phyloP scores from a whole-genome alignment of 2,888 invertebrate species.

The Spicauda simplicius region DNA sequence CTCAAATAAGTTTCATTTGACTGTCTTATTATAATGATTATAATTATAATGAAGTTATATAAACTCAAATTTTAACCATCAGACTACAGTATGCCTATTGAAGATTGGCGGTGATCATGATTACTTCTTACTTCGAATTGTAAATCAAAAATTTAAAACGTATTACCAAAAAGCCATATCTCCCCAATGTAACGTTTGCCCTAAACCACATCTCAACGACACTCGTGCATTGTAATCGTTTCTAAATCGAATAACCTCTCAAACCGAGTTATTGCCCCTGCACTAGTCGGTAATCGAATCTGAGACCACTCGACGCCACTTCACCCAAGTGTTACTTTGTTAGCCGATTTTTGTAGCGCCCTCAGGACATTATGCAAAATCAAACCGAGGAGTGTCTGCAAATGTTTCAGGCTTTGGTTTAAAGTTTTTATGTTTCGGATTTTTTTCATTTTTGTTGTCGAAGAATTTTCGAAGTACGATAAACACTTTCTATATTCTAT shows the following conservation, averaged over 20 bases:
- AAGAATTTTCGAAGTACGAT: too few species aligned
- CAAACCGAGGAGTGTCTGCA: constrained; percentile 38
- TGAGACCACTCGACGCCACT: constrained; percentile 78
- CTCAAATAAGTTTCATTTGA: too few species aligned
- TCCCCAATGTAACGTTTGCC: constrained; percentile 29
- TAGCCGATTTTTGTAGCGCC: constrained; percentile 71
- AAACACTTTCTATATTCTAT: too few species aligned
- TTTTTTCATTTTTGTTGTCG: neutral
- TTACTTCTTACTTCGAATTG: too few species aligned
- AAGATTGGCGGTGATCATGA: too few species aligned
- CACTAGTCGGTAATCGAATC: constrained; percentile 79
- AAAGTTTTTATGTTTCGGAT: neutral
- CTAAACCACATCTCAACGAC: constrained; percentile 61
- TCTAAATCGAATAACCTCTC: constrained; percentile 80
- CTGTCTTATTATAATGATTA: too few species aligned
- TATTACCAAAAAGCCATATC: neutral
- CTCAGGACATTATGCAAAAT: constrained; percentile 68
- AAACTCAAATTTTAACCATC: too few species aligned
- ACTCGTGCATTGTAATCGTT: constrained; percentile 75
- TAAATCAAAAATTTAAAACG: neutral
- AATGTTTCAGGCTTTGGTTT: constrained; percentile 11
- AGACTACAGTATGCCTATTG: too few species aligned
- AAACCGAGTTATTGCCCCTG: constrained; percentile 73
- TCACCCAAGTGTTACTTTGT: constrained; percentile 79
- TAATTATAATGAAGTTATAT: too few species aligned